Percentiles rank a stretch among this genome's conserved stretches.
Evolutionary conservation across 2,888 invertebrate species (phyloP).

Genomic region (Acanthosepion esculentum): DNA sequence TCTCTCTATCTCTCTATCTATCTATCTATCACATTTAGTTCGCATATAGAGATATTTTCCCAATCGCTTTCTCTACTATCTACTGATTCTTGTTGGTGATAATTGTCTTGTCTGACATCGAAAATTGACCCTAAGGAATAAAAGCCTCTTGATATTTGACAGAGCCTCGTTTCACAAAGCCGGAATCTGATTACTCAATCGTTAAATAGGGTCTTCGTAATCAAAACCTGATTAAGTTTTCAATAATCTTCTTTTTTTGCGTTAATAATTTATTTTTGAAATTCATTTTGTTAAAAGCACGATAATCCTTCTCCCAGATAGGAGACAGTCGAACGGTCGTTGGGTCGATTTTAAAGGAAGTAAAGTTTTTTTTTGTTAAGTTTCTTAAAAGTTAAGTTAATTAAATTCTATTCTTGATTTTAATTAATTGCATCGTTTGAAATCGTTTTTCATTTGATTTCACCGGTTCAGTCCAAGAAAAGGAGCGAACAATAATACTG

Average conservation of each 20-base stretch:
- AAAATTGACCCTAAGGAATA: too few species aligned
- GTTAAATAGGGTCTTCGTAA: not conserved
- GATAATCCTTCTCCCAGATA: not conserved
- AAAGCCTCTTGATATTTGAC: too few species aligned
- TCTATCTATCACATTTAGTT: too few species aligned
- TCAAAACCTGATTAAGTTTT: not conserved
- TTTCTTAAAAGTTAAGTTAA: not conserved
- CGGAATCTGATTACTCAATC: not conserved
- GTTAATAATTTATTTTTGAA: not conserved
- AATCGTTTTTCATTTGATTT: not conserved
- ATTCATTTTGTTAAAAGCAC: not conserved
- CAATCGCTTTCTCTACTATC: too few species aligned
- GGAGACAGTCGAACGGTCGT: not conserved
- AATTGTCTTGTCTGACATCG: too few species aligned
- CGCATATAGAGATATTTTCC: too few species aligned
- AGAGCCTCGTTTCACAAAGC: too few species aligned
- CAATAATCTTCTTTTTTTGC: not conserved
- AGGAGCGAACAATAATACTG: not conserved
- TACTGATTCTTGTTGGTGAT: too few species aligned
- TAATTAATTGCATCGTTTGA: not conserved
- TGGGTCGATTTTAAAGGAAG: not conserved
- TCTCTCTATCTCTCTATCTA: too few species aligned
- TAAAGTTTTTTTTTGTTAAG: not conserved
- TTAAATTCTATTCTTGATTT: not conserved
- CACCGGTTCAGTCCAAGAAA: not conserved